Conservation (phyloP, 2,888 invertebrate genomes). For the Brenthis ino region DNA sequence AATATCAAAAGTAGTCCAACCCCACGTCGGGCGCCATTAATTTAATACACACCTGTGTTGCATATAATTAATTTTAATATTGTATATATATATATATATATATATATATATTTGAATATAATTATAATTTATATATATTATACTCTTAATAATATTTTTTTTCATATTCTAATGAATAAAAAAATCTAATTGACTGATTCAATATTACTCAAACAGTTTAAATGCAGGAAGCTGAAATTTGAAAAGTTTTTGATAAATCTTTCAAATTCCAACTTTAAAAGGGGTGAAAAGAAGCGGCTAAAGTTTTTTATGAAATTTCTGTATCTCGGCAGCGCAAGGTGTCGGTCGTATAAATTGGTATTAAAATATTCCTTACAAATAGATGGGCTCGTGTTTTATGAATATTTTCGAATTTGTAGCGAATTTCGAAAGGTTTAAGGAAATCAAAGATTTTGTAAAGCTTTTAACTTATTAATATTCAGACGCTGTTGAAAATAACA, state of each 20-base stretch:
- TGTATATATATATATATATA: too few relatives aligned
- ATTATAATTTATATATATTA: too few relatives aligned
- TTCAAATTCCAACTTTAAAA: constrained; percentile 20
- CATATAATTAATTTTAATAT: too few relatives aligned
- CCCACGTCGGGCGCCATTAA: constrained; percentile 20
- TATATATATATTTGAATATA: too few relatives aligned
- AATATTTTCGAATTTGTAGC: constrained; percentile 1
- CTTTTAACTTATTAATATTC: not conserved
- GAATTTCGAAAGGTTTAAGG: not conserved
- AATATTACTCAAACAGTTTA: constrained; percentile 11
- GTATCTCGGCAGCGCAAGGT: constrained; percentile 17
- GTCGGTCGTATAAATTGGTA: constrained; percentile 14
- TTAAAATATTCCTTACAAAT: constrained; percentile 12
- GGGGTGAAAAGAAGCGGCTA: constrained; percentile 16
- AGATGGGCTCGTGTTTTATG: constrained; percentile 2
- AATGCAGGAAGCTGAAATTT: constrained; percentile 16
- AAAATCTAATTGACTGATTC: constrained; percentile 9
- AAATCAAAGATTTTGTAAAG: constrained; percentile 2
- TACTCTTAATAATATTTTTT: too few relatives aligned
- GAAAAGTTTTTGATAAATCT: constrained; percentile 16
- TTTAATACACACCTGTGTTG: not conserved
- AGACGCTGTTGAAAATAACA: not conserved
- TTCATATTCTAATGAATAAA: not conserved
- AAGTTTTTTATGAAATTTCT: constrained; percentile 23
- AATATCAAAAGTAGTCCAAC: constrained; percentile 2